Percentiles rank a stretch among this genome's conserved stretches.
phyloP scores from a whole-genome alignment of 92 coral and sea anemone species.

The Heliopora coerulea region DNA sequence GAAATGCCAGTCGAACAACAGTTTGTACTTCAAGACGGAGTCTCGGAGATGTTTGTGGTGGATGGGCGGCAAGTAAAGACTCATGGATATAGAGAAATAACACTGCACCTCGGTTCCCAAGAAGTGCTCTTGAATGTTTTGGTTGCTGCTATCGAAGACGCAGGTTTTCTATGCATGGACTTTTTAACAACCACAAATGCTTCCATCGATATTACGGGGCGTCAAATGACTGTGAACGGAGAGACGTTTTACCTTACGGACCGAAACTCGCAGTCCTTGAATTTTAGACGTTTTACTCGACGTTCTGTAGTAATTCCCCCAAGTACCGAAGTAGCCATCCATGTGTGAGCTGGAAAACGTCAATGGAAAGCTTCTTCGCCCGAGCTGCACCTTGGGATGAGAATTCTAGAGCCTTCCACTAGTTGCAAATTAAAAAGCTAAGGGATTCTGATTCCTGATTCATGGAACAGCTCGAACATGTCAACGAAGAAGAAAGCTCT shows the following conservation, averaged over 20 bases:
- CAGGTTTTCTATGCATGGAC: conserved; percentile 60
- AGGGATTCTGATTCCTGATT: conserved; percentile 31
- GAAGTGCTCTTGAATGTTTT: conserved; percentile 38
- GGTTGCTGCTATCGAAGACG: conserved; percentile 50
- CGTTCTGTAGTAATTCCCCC: conserved; percentile 39
- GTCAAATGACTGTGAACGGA: conserved; percentile 38
- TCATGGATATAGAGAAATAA: conserved; percentile 27
- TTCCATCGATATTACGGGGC: conserved; percentile 39
- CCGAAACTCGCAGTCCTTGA: conserved; percentile 37
- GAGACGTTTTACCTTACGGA: conserved; percentile 44
- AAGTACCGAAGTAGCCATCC: conserved; percentile 40
- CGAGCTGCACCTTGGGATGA: conserved; percentile 23
- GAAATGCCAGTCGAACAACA: conserved; percentile 21
- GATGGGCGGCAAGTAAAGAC: conserved; percentile 42
- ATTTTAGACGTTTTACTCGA: conserved; percentile 51
- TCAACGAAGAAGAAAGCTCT: conserved; percentile 32
- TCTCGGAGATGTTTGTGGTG: conserved; percentile 39
- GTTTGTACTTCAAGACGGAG: conserved; percentile 4
- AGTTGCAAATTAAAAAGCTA: conserved; percentile 43
- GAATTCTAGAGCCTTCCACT: conserved; percentile 42
- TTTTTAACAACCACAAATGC: too few relatives aligned
- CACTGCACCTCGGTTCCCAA: conserved; percentile 24
- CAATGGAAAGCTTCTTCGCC: conserved; percentile 11
- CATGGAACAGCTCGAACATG: conserved; percentile 43
- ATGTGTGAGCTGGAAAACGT: conserved; percentile 39